Evolutionary conservation across 1,140 invertebrate genomes (phyloP).

Genomic region (Ceratosolen solmsi): DNA sequence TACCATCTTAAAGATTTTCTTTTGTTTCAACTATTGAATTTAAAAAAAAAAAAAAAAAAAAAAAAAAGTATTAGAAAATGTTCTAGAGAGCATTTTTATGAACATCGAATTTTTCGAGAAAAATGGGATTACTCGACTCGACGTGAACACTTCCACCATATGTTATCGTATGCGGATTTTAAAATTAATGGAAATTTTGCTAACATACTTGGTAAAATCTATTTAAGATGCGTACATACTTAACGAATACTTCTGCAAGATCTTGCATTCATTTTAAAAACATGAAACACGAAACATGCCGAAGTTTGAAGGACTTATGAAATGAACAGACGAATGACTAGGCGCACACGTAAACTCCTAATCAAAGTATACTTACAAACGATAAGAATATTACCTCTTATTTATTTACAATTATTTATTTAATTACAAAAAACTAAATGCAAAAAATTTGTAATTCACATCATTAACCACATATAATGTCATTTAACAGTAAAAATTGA

Average conservation of each 20-base stretch:
- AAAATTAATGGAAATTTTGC: slow-evolving; percentile 16
- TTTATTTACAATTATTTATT: neutral
- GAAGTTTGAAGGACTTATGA: neutral
- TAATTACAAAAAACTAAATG: too few species aligned
- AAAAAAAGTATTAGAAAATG: neutral
- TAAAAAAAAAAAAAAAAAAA: neutral
- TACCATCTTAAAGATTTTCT: neutral
- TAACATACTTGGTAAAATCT: slow-evolving; percentile 10
- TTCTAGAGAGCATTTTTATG: neutral
- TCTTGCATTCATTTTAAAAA: slow-evolving; percentile 6
- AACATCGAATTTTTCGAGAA: neutral
- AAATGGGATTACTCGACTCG: neutral
- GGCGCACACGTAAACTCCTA: neutral
- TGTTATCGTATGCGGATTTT: slow-evolving; percentile 10
- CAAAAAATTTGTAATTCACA: too few species aligned
- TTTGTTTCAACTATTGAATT: neutral
- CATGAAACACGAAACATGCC: neutral
- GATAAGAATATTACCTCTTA: neutral
- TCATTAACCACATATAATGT: too few species aligned
- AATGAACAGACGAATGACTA: neutral
- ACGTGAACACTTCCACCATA: neutral
- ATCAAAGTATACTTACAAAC: neutral
- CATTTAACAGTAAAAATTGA: too few species aligned
- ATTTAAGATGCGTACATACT: neutral
- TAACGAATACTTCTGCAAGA: neutral